Percentiles rank a stretch among this genome's conserved stretches.
Evolutionary conservation across 2,888 invertebrate genomes (phyloP).

Genomic region (Altica lythri): DNA sequence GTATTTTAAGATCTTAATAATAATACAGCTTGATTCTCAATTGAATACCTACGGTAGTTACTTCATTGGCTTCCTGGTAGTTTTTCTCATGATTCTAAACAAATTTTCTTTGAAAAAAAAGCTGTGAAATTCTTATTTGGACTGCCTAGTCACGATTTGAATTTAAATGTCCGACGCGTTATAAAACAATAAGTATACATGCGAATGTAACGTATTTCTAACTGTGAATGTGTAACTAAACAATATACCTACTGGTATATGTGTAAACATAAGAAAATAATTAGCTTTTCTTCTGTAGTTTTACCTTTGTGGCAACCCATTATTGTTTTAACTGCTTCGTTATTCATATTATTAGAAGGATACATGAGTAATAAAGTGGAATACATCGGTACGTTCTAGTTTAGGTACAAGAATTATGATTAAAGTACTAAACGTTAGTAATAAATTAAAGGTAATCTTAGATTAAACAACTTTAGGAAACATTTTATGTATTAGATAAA

Average conservation of each 20-base stretch:
- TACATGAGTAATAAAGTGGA: too few relatives aligned
- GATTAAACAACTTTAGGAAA: too few relatives aligned
- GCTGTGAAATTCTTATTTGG: conserved; percentile 14
- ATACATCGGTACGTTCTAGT: too few relatives aligned
- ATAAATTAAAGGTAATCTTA: too few relatives aligned
- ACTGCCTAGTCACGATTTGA: conserved; percentile 4
- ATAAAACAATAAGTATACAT: conserved; percentile 21
- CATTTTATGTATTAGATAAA: too few relatives aligned
- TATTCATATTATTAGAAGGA: not conserved
- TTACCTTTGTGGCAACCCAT: not conserved
- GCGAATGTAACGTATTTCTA: conserved; percentile 15
- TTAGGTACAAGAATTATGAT: too few relatives aligned
- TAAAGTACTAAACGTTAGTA: too few relatives aligned
- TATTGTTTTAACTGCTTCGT: not conserved
- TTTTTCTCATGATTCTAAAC: conserved; percentile 21
- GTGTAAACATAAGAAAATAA: conserved; percentile 18
- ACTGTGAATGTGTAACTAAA: conserved; percentile 20
- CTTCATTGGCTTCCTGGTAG: conserved; percentile 11
- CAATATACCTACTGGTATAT: conserved; percentile 7
- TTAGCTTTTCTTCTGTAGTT: not conserved
- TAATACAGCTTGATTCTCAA: conserved; percentile 5
- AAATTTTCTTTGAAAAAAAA: conserved; percentile 15
- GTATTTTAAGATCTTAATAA: conserved; percentile 16
- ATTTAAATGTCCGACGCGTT: conserved; percentile 9
- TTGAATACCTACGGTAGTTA: not conserved